Evolutionary conservation across 2,797 vertebrate genomes (phyloP), one percentile per base, ranked within the genome.

Genomic region (Leontopithecus rosalia): DNA sequence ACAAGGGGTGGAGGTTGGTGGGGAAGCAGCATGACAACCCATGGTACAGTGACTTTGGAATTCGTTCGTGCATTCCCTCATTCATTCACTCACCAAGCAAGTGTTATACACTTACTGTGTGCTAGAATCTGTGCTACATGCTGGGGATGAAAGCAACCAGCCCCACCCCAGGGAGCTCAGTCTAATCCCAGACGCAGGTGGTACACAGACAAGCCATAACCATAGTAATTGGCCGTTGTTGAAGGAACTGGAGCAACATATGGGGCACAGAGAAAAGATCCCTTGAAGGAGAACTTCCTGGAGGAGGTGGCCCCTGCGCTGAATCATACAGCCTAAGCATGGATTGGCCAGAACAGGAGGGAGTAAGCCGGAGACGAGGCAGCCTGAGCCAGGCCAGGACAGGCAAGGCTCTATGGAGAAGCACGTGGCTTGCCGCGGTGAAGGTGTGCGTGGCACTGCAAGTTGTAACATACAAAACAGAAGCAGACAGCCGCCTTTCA

Each of bases 401-500:
- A 2, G 50, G 12, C 14, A 8, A 58, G 67, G n/a, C 19, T 14
- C 72, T 2, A 0, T 33, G 43, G 52, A 28, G 9, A 3, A 28
- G 26, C 36, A 20, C 0, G 0, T 3, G 0, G 33, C 12, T 72
- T 24, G 1, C n/a, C 2, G 0, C 6, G 19, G 14, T 5, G 0
- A 4, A 26, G 36, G 52, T 10, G 0, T 11, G 19, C 28, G 4
- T 10, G 6, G 22, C 19, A 0, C 1, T 4, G 13, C 20, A 24
- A 2, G 4, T 19, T 20, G 20, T 26, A 7, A 28, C 9, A 39
- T 57, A 2, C 8, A 2, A 41, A 11, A 33, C 0, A 0, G 90
- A 57, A 48, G 12, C 4, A 26, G 39, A 39, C 28, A 19, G 52
- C 50, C 14, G 67, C 64, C 84, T 0, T 15, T 17, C 15, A 14